Evolutionary conservation across 30 jellyfish, hydroid and myxozoan species (phyloP), one percentile per base, ranked within the genome.

Genomic region (Hydractinia symbiolongicarpus): DNA sequence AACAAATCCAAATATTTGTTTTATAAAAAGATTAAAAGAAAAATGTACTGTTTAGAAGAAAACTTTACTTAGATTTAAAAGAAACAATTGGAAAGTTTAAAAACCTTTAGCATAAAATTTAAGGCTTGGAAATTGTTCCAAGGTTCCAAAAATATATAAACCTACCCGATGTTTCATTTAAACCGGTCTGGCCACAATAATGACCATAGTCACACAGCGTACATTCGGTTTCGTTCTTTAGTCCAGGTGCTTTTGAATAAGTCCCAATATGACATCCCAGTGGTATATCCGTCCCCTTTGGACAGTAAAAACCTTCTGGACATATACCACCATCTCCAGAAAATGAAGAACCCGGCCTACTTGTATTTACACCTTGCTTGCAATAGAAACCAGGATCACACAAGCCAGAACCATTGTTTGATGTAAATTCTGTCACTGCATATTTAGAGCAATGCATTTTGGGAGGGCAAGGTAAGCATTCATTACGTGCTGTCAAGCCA

Each of bases 381-480:
- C 98, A 93, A 79, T 83, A 93, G 87, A 77, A 93, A 6, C 98
- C 98, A 7, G 96, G 86, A 44, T 87, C 96, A 69, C 98, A 91
- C n/a, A 54, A 77, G 9, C 98, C 98, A 55, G 95, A 86, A 21
- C 90, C 90, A 66, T 77, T 86, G 68, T 85, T 86, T 19, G 90
- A 73, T 4, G 88, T 11, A 62, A 86, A 86, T 57, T 83, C 96
- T 19, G 96, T 91, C 17, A 86, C 96, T 6, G 90, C 98, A 79
- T 76, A 73, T 55, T 82, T 86, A 14, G 72, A 82, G 76, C 98
- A 91, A 67, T 84, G 85, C 62, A 21, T 70, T 79, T 79, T 86
- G 8, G 98, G 88, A 13, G 95, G 96, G 81, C 98, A 91, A n/a
- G 91, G 86, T 8, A 90, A 73, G 86, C 98, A 91, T 55, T 91